Conservation (phyloP, 2,113 vertebrate genomes). For the Nymphicus hollandicus region DNA sequence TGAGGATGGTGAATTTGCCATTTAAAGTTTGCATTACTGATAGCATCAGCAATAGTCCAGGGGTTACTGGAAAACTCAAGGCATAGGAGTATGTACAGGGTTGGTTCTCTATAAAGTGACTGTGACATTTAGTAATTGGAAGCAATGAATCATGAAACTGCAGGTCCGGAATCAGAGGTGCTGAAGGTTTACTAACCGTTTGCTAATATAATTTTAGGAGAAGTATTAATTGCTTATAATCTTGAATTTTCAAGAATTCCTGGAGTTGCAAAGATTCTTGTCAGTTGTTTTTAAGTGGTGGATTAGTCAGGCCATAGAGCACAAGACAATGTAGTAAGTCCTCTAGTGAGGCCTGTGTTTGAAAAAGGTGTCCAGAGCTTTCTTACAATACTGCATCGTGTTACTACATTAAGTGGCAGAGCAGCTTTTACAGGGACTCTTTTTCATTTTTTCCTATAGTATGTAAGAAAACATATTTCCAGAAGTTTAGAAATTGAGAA, state of each 20-base stretch:
- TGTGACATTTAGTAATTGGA: slow-evolving; percentile 36
- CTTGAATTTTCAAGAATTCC: neutral
- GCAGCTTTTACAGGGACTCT: neutral
- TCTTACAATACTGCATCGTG: neutral
- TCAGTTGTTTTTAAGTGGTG: neutral
- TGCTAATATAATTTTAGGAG: slow-evolving; percentile 15
- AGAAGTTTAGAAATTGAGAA: neutral
- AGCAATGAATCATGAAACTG: slow-evolving; percentile 29
- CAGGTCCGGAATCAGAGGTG: slow-evolving; percentile 13
- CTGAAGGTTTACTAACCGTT: neutral
- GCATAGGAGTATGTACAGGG: neutral
- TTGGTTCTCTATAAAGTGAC: neutral
- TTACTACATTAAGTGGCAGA: neutral
- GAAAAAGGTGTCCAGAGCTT: neutral
- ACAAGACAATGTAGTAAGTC: neutral
- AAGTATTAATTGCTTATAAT: slow-evolving; percentile 2
- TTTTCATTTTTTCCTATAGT: neutral
- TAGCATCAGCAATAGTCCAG: neutral
- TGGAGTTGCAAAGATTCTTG: neutral
- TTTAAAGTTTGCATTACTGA: neutral
- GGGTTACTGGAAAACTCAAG: neutral
- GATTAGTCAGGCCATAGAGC: neutral
- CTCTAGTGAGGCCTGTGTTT: neutral
- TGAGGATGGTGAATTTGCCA: neutral
- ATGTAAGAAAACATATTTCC: neutral